These are phyloP conservation scores for Pungitius pungitius DNA, from an alignment of 2,113 vertebrate genomes.

Conservation along the genomic window DNA sequence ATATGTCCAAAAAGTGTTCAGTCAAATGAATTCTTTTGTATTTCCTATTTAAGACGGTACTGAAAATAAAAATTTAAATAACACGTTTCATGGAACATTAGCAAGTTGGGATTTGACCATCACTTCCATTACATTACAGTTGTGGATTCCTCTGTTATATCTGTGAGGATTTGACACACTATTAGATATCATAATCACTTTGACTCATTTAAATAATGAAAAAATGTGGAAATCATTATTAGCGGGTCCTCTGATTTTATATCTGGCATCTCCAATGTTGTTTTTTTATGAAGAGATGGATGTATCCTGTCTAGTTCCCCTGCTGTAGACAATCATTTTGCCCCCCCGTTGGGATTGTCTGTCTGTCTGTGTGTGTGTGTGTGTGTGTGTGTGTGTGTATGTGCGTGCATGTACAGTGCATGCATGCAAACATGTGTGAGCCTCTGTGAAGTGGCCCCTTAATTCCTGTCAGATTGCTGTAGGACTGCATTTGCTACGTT, in stretches of 20 bases:
- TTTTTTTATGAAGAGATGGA: slow-evolving; percentile 63
- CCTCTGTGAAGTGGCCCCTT: slow-evolving; percentile 69
- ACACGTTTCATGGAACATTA: not conserved
- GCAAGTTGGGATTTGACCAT: not conserved
- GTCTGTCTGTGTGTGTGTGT: slow-evolving; percentile 10
- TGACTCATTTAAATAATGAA: slow-evolving; percentile 45
- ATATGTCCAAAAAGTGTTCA: not conserved
- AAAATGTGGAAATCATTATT: slow-evolving; percentile 66
- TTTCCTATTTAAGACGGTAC: not conserved
- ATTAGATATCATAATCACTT: slow-evolving; percentile 55
- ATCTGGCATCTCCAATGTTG: slow-evolving; percentile 52
- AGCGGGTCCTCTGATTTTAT: slow-evolving; percentile 51
- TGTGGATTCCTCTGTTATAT: not conserved
- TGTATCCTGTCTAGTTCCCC: slow-evolving; percentile 57
- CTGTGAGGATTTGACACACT: slow-evolving; percentile 1
- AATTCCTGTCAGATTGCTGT: slow-evolving; percentile 73
- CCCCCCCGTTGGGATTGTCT: slow-evolving; percentile 34
- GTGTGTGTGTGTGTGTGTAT: not conserved
- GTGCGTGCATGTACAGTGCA: slow-evolving; percentile 31
- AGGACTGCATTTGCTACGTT: slow-evolving; percentile 57
- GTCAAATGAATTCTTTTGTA: not conserved
- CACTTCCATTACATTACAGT: not conserved
- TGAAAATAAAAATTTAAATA: not conserved
- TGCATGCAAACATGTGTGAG: slow-evolving; percentile 43
- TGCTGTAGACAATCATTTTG: slow-evolving; percentile 36